A percentile compares a stretch with the other conserved stretches of the same genome.
phyloP scores from a whole-genome alignment of 2,113 vertebrate species.

The Eonycteris spelaea region DNA sequence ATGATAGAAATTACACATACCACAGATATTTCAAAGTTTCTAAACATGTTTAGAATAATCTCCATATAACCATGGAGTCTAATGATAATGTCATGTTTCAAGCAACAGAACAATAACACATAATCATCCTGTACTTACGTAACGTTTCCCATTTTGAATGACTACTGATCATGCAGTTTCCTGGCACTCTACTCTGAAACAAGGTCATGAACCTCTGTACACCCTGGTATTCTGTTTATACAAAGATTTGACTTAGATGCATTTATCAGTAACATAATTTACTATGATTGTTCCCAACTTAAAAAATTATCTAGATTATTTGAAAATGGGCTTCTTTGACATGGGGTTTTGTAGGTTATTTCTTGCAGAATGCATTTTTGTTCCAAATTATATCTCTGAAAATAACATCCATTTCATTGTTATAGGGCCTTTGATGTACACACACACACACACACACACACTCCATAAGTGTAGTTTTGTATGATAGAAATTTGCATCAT shows the following conservation, averaged over 20 bases:
- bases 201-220: background rate
- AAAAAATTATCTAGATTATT: slow-evolving; percentile 24
- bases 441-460: background rate
- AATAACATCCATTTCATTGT: background rate
- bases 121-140: background rate
- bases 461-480: background rate
- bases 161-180: slow-evolving; percentile 7
- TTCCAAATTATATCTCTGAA: background rate
- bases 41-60: slow-evolving; percentile 22
- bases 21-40: slow-evolving; percentile 57
- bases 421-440: background rate
- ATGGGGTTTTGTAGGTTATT: background rate
- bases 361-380: background rate
- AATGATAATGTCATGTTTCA: background rate
- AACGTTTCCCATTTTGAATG: slow-evolving; percentile 1
- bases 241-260: background rate
- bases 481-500: slow-evolving; percentile 20
- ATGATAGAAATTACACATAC: slow-evolving; percentile 22
- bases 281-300: slow-evolving; percentile 17
- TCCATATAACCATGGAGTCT: background rate
- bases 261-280: background rate
- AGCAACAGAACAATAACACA: slow-evolving; percentile 47
- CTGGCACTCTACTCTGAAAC: background rate
- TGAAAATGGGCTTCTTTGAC: background rate
- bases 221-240: slow-evolving; percentile 33